phyloP scores from a whole-genome alignment of 2,113 vertebrate species.

The Pipra filicauda region DNA sequence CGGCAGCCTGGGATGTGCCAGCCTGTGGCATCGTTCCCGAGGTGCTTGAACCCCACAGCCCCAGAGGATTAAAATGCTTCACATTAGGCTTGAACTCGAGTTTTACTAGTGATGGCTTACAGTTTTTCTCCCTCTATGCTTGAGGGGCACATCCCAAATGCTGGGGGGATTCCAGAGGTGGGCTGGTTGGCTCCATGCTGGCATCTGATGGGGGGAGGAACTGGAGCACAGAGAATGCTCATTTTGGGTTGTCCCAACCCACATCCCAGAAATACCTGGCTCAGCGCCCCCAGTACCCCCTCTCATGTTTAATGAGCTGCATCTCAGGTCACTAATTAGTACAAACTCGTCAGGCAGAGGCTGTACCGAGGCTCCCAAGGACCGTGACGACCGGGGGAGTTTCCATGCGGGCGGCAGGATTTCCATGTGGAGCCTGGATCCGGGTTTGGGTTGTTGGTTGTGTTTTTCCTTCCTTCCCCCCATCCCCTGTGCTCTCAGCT shows the following conservation, averaged over 20 bases:
- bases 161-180: accelerated
- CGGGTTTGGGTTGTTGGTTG: not conserved
- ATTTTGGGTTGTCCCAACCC: accelerated
- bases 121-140: accelerated
- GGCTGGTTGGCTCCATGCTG: not conserved
- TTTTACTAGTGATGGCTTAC: not conserved
- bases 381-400: not conserved
- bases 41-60: not conserved
- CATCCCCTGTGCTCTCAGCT: not conserved
- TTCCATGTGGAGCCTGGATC: not conserved
- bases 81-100: accelerated
- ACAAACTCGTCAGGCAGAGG: not conserved
- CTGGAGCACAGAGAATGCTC: not conserved
- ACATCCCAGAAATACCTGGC: accelerated
- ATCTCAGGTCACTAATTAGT: not conserved
- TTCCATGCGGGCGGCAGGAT: not conserved
- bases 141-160: accelerated
- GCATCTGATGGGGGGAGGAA: not conserved
- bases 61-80: not conserved
- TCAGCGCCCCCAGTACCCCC: not conserved
- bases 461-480: not conserved
- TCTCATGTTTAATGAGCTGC: not conserved
- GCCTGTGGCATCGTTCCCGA: not conserved
- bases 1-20: not conserved
- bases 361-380: not conserved